Conservation (phyloP, 30 jellyfish, hydroid and myxozoan genomes). For the Sanderia malayensis region DNA sequence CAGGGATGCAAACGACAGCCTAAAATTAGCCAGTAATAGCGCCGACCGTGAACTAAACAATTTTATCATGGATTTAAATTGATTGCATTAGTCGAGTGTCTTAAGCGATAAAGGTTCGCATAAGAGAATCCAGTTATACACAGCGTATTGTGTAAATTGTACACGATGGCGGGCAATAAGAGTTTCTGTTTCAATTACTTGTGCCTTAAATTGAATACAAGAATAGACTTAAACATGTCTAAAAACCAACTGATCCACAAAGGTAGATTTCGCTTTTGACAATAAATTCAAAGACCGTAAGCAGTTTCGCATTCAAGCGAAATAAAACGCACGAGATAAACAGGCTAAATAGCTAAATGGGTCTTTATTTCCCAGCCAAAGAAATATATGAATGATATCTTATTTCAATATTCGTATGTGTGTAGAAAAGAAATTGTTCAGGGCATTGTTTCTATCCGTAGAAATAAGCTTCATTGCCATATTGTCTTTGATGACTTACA, state of each 20-base stretch:
- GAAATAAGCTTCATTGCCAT: constrained; percentile 8
- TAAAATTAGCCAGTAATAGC: no score
- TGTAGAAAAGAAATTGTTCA: not conserved
- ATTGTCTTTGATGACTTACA: not conserved
- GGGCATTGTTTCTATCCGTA: not conserved
- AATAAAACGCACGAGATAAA: constrained; percentile 10
- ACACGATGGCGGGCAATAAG: not conserved
- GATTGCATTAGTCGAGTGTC: not conserved
- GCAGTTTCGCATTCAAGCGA: not conserved
- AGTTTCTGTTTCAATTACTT: constrained; percentile 3
- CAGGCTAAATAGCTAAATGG: not conserved
- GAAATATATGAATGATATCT: not conserved
- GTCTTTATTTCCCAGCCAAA: not conserved
- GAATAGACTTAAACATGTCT: constrained; percentile 3
- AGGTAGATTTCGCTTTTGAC: not conserved
- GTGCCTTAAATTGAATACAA: not conserved
- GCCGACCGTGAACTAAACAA: no score
- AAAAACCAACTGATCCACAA: constrained; percentile 5
- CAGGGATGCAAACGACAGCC: no score
- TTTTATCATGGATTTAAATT: not conserved
- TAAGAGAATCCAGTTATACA: constrained; percentile 2
- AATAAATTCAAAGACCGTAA: not conserved
- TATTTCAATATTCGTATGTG: not conserved
- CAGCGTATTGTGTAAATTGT: constrained; percentile 3
- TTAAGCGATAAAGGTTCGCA: no score